phyloP scores from a whole-genome alignment of 2,113 vertebrate genomes.

The Terrapene triunguis region DNA sequence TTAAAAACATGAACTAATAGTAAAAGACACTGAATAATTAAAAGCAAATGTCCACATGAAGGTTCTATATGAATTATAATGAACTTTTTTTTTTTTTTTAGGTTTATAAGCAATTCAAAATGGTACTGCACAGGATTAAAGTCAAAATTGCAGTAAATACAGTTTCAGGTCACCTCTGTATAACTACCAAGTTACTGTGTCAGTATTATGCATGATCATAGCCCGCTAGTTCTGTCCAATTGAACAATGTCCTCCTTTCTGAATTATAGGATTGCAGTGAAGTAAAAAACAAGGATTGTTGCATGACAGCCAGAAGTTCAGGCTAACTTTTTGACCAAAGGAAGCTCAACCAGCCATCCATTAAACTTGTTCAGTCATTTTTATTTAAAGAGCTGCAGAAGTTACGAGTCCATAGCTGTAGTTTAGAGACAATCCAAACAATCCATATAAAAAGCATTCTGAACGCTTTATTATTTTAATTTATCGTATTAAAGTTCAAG shows the following conservation, averaged over 20 bases:
- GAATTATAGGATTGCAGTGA: conserved; percentile 7
- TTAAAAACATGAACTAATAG: conserved; percentile 50
- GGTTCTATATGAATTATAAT: conserved; percentile 30
- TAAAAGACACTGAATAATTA: conserved; percentile 16
- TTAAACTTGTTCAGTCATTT: conserved; percentile 1
- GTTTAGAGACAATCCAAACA: background rate
- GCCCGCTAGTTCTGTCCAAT: conserved; percentile 11
- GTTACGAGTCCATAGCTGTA: background rate
- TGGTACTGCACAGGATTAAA: conserved; percentile 1
- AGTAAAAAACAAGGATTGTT: conserved; percentile 42
- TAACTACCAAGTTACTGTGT: background rate
- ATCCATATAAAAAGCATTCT: background rate
- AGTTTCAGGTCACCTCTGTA: conserved; percentile 1
- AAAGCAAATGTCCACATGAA: conserved; percentile 5
- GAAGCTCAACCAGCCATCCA: conserved; percentile 39
- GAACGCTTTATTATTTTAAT: background rate
- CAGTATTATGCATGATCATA: conserved; percentile 11
- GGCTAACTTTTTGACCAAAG: conserved; percentile 41
- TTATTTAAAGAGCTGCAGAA: conserved; percentile 18
- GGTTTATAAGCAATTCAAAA: conserved; percentile 19
- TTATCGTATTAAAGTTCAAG: background rate
- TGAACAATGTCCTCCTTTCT: background rate
- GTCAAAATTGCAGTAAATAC: conserved; percentile 13
- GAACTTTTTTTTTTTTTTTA: background rate
- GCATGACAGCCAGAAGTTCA: conserved; percentile 1